Percentiles rank a stretch among this genome's conserved stretches.
These are phyloP conservation scores for Enteromius trimaculatus DNA, from an alignment of 2,797 vertebrate genomes.

Conservation along the genomic window DNA sequence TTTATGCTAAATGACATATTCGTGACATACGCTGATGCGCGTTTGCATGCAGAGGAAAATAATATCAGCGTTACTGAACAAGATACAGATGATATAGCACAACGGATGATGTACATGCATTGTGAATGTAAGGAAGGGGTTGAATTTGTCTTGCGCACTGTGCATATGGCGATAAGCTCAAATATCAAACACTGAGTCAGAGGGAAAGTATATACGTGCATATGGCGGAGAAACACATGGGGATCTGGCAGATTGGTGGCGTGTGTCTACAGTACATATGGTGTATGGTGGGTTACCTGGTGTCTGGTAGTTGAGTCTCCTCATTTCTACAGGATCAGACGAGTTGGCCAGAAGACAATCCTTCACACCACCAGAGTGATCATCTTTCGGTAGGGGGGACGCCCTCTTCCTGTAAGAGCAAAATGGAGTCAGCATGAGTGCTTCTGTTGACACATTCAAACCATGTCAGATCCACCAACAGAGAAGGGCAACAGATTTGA, in stretches of 20 bases:
- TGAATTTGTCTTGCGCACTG: slow-evolving; percentile 61
- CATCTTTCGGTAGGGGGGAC: slow-evolving; percentile 89
- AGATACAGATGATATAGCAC: slow-evolving; percentile 31
- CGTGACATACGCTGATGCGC: slow-evolving; percentile 14
- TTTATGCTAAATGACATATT: slow-evolving; percentile 40
- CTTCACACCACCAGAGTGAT: slow-evolving; percentile 87
- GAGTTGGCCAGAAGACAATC: slow-evolving; percentile 88
- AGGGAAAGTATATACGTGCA: slow-evolving; percentile 31
- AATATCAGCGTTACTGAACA: slow-evolving; percentile 30
- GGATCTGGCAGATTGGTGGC: slow-evolving; percentile 55
- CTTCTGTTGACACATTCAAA: not conserved
- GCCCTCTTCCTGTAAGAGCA: slow-evolving; percentile 85
- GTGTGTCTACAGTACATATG: slow-evolving; percentile 32
- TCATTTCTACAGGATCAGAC: slow-evolving; percentile 94
- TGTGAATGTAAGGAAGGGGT: slow-evolving; percentile 40
- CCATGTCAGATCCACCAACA: not conserved
- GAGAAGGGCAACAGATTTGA: not conserved
- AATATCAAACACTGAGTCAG: slow-evolving; percentile 70
- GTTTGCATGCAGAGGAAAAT: slow-evolving; percentile 24
- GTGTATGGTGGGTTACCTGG: slow-evolving; percentile 80
- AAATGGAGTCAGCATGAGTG: slow-evolving; percentile 24
- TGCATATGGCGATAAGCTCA: slow-evolving; percentile 18
- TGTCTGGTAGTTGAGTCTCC: slow-evolving; percentile 92
- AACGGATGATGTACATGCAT: not conserved
- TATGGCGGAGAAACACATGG: slow-evolving; percentile 30